Evolutionary conservation across 2,888 invertebrate species (phyloP).

Genomic region (Harpalus rubripes): DNA sequence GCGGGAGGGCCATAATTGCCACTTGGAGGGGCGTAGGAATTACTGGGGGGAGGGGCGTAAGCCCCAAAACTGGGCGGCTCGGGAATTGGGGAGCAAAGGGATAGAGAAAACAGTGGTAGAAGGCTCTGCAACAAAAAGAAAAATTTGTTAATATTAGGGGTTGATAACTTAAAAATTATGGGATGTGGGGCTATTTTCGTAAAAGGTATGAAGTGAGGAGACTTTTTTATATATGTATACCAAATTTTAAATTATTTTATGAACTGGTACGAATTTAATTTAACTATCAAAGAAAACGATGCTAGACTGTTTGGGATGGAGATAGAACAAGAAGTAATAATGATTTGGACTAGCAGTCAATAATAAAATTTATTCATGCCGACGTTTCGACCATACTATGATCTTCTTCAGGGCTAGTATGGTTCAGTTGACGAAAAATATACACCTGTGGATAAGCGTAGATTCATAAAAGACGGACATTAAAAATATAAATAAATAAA

Average conservation of each 20-base stretch:
- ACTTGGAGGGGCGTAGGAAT: constrained; percentile 79
- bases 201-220: neutral
- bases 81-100: constrained; percentile 72
- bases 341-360: too few species aligned
- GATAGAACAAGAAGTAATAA: too few species aligned
- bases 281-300: too few species aligned
- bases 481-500: too few species aligned
- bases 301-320: too few species aligned
- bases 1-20: constrained; percentile 72
- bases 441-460: too few species aligned
- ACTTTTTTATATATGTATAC: neutral
- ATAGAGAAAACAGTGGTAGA: neutral
- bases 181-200: too few species aligned
- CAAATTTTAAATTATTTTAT: neutral
- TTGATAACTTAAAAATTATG: neutral
- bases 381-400: too few species aligned
- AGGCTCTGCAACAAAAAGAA: constrained; percentile 5
- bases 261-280: neutral
- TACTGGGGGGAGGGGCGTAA: constrained; percentile 72
- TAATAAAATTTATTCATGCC: too few species aligned
- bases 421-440: too few species aligned
- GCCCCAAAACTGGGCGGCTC: constrained; percentile 83
- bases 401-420: too few species aligned
- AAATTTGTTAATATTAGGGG: neutral
- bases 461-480: too few species aligned